Evolutionary conservation across 2,113 vertebrate species (phyloP), one percentile per base, ranked within the genome.

Genomic region (Etia nguti): DNA sequence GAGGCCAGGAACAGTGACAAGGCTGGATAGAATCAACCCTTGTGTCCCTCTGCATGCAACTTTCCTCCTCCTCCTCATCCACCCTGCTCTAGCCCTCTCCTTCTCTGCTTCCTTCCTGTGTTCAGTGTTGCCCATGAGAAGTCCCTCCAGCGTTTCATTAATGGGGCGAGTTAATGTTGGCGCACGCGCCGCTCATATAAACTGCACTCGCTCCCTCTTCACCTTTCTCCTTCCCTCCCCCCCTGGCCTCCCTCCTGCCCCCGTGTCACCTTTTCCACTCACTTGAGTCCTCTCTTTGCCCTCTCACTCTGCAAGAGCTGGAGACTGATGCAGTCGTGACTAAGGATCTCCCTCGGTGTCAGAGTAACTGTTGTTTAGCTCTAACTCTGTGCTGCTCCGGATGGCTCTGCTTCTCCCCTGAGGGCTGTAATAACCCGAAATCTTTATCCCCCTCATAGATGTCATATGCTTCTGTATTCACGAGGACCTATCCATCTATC

Each of bases 141-240:
- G 83, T 86, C 89, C 91, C 93, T 90, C 83, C 88, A 85, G 92
- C 59, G 22, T 77, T 83, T 94, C 88, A 84, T 94, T 94, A 93
- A 94, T 94, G 79, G 85, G 29, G 59, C 73, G 29, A 86, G 88
- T 92, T 94, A 89, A 93, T 93, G 93, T 91, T 6, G 24, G 59
- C 10, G 11, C 92, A 94, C 83, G 75, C 56, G 13, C 87, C 56
- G 80, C 89, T 83, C 91, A 43, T 87, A 80, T 91, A 88, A 88
- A 87, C 86, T 86, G 46, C 86, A 34, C 84, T 29, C 85, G 18
- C 73, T 79, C 57, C 80, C 36, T 77, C 82, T 85, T 85, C 85
- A 84, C 85, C 50, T 86, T 65, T 48, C 75, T 26, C 70, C 38
- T 68, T 50, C 81, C 70, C 46, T n/a, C 68, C 26, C 6, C 3